A percentile compares a stretch with the other conserved stretches of the same genome.
phyloP scores from a whole-genome alignment of 2,888 invertebrate genomes.

The Apotomis turbidana region DNA sequence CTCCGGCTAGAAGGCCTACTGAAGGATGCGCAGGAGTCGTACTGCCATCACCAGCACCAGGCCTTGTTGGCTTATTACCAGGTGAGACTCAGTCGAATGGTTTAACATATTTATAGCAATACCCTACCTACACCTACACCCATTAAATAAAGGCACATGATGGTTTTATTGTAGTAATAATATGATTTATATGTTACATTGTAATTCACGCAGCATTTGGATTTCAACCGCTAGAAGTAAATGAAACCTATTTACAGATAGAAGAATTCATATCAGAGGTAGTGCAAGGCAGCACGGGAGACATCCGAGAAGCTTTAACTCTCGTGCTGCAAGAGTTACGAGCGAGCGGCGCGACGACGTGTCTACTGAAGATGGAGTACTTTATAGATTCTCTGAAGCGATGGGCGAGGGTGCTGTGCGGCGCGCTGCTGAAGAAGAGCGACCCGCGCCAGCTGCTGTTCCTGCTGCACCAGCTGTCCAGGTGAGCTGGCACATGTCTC shows the following conservation, averaged over 20 bases:
- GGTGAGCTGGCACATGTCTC: slow-evolving; percentile 60
- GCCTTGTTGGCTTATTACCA: slow-evolving; percentile 71
- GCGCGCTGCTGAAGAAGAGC: slow-evolving; percentile 58
- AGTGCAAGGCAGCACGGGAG: slow-evolving; percentile 55
- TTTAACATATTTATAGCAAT: no score
- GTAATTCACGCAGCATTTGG: no score
- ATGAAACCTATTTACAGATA: slow-evolving; percentile 59
- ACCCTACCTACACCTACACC: no score
- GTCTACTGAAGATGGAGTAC: slow-evolving; percentile 47
- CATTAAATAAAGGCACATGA: no score
- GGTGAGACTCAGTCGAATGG: slow-evolving; percentile 51
- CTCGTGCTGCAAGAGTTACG: slow-evolving; percentile 65
- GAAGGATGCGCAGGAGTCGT: slow-evolving; percentile 70
- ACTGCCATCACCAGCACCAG: slow-evolving; percentile 72
- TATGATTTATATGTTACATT: no score
- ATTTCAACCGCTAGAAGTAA: not conserved
- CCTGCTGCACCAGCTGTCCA: slow-evolving; percentile 69
- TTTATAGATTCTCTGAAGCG: slow-evolving; percentile 62
- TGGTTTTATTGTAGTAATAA: no score
- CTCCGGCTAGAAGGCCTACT: slow-evolving; percentile 65
- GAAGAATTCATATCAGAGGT: slow-evolving; percentile 69
- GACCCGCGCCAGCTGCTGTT: slow-evolving; percentile 67
- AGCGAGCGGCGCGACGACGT: slow-evolving; percentile 59
- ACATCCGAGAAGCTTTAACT: slow-evolving; percentile 67
- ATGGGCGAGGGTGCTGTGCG: slow-evolving; percentile 65